Evolutionary conservation across 2,888 invertebrate species (phyloP).

Genomic region (Lycocerus yunnanus): DNA sequence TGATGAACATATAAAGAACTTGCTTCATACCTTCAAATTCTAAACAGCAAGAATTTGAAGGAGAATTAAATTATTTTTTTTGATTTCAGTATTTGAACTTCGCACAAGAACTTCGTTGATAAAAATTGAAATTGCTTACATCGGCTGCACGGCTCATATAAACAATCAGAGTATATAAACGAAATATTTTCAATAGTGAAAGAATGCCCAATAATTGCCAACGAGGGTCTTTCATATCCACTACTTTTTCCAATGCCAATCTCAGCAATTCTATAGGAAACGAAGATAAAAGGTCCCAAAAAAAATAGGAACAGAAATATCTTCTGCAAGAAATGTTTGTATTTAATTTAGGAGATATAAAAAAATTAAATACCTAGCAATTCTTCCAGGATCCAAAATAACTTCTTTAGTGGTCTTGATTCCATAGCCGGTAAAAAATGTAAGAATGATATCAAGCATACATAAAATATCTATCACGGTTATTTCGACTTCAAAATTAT

Average conservation of each 20-base stretch:
- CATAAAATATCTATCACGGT: constrained; percentile 40
- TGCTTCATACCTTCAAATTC: too few species aligned
- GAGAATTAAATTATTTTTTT: too few species aligned
- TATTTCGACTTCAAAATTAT: not conserved
- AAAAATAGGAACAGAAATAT: not conserved
- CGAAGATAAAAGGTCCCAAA: not conserved
- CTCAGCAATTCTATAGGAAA: not conserved
- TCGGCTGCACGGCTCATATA: constrained; percentile 11
- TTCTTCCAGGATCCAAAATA: constrained; percentile 44
- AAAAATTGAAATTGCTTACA: constrained; percentile 1
- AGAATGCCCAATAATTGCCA: not conserved
- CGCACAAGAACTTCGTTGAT: too few species aligned
- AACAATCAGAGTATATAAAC: not conserved
- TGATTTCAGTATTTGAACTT: too few species aligned
- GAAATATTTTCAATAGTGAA: constrained; percentile 8
- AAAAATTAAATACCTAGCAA: constrained; percentile 36
- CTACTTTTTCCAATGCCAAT: not conserved
- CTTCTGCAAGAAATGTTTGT: not conserved
- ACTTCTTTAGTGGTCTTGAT: constrained; percentile 48
- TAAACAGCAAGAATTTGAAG: too few species aligned
- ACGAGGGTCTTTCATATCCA: too few species aligned
- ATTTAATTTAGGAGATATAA: not conserved
- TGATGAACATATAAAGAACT: too few species aligned
- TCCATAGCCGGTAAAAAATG: constrained; percentile 53
- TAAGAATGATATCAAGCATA: constrained; percentile 46